These are phyloP conservation scores for Arothron firmamentum DNA, from an alignment of 2,113 vertebrate genomes.

Conservation along the genomic window DNA sequence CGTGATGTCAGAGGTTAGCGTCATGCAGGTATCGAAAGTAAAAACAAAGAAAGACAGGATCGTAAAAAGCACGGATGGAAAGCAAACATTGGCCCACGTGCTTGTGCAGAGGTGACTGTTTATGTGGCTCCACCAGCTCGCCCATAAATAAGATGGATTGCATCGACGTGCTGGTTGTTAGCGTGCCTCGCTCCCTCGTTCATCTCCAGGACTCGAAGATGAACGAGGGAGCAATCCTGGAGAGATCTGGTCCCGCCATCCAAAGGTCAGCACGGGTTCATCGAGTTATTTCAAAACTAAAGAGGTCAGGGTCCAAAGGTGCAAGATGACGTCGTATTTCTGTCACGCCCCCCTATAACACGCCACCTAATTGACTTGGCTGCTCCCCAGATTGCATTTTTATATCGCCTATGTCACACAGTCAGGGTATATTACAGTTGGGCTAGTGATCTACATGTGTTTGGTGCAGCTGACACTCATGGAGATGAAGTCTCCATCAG, in stretches of 20 bases:
- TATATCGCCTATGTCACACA: slow-evolving; percentile 31
- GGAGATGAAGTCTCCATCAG: slow-evolving; percentile 15
- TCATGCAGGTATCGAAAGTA: no score
- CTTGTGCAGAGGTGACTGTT: not conserved
- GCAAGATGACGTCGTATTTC: slow-evolving; percentile 41
- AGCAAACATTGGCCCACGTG: not conserved
- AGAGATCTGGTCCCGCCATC: slow-evolving; percentile 18
- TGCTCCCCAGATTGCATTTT: slow-evolving; percentile 39
- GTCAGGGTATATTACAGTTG: slow-evolving; percentile 31
- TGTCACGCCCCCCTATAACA: slow-evolving; percentile 28
- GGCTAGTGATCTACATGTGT: slow-evolving; percentile 33
- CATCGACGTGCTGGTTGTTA: slow-evolving; percentile 1
- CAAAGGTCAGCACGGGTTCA: slow-evolving; percentile 38
- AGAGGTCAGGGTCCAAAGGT: slow-evolving; percentile 43
- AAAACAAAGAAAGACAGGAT: not conserved
- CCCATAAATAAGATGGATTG: slow-evolving; percentile 41
- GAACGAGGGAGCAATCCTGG: no score
- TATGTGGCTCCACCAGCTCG: not conserved
- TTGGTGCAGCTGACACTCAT: slow-evolving; percentile 11
- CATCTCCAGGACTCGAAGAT: slow-evolving; percentile 14
- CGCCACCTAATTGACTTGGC: slow-evolving; percentile 34
- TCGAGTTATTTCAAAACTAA: slow-evolving; percentile 39
- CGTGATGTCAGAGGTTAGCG: not conserved
- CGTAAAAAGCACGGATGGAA: slow-evolving; percentile 5
- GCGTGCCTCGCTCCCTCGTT: slow-evolving; percentile 20